Conservation (phyloP, 2,797 vertebrate species). For the Tinamus major region DNA sequence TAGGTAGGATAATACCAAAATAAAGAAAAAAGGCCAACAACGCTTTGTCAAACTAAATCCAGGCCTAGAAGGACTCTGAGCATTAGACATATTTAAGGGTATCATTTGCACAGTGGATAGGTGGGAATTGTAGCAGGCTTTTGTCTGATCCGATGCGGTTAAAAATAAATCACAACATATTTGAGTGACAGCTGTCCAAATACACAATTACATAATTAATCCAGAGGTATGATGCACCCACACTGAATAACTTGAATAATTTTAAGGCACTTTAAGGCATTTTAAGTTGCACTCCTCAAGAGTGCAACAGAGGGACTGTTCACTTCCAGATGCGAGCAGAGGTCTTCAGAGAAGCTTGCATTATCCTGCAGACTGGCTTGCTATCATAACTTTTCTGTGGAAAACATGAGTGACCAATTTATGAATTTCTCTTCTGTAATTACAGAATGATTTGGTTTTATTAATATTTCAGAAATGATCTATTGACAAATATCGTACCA, state of each 20-base stretch:
- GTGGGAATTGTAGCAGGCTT: not conserved
- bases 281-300: not conserved
- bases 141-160: not conserved
- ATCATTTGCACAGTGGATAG: not conserved
- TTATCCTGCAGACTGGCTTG: not conserved
- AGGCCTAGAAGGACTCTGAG: not conserved
- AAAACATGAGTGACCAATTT: not conserved
- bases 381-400: not conserved
- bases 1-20: not conserved
- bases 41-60: not conserved
- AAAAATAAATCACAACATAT: not conserved
- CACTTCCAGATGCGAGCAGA: not conserved
- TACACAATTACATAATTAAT: not conserved
- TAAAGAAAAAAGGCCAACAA: not conserved
- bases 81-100: not conserved
- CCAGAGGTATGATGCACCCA: not conserved
- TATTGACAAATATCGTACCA: conserved; percentile 6
- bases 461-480: not conserved
- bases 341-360: not conserved
- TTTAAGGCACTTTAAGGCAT: not conserved
- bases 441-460: not conserved
- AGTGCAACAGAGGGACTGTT: not conserved
- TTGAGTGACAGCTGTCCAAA: not conserved
- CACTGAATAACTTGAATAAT: not conserved
- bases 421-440: not conserved